phyloP scores from a whole-genome alignment of 2,113 vertebrate species.

The Sapajus apella region DNA sequence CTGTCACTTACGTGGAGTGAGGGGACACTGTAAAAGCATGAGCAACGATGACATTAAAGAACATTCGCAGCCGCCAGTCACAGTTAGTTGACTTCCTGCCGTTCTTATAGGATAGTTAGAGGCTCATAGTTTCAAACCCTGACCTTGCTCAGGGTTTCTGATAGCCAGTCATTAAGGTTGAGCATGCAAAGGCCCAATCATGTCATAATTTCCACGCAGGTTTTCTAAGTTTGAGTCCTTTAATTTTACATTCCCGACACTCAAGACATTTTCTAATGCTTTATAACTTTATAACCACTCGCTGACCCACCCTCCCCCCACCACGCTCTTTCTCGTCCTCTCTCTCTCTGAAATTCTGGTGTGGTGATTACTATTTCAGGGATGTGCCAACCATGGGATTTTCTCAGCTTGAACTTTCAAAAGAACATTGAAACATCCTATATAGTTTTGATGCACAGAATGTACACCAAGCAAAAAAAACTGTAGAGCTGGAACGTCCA shows the following conservation, averaged over 20 bases:
- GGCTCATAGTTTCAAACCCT: not conserved
- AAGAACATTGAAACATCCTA: not conserved
- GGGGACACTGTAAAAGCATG: not conserved
- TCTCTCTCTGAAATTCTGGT: not conserved
- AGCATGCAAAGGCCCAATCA: not conserved
- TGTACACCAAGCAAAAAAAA: not conserved
- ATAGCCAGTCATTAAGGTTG: not conserved
- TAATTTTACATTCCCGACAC: constrained; percentile 22
- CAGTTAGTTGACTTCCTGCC: not conserved
- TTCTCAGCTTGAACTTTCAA: not conserved
- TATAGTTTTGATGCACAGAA: not conserved
- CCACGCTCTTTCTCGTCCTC: too few relatives aligned
- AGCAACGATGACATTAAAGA: not conserved
- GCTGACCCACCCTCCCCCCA: too few relatives aligned
- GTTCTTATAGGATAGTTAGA: not conserved
- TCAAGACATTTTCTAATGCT: not conserved
- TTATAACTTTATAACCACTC: not conserved
- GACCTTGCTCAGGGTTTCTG: not conserved
- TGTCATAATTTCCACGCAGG: not conserved
- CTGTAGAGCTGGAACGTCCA: not conserved
- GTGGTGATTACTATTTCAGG: not conserved
- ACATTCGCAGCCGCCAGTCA: not conserved
- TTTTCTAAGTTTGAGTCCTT: not conserved
- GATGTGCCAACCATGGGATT: not conserved
- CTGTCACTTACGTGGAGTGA: not conserved